phyloP scores from a whole-genome alignment of 2,113 vertebrate species.

The Otus sunia region DNA sequence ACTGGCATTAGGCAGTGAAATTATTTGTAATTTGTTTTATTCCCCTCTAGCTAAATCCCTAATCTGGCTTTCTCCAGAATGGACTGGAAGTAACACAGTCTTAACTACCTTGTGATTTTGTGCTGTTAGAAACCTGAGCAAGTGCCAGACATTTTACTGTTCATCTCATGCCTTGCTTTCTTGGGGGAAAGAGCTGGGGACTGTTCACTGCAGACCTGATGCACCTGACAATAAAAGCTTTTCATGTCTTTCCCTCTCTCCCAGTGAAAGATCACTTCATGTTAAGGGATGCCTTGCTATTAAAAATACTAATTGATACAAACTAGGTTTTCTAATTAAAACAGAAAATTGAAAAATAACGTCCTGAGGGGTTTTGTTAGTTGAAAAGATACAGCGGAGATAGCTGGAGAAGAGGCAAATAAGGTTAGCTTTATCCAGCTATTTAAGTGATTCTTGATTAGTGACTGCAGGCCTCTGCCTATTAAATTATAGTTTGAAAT shows the following conservation, averaged over 20 bases:
- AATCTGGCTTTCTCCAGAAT: background rate
- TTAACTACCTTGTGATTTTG: background rate
- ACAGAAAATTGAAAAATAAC: background rate
- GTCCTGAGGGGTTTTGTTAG: background rate
- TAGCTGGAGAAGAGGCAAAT: background rate
- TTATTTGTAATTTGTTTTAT: background rate
- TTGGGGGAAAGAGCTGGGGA: background rate
- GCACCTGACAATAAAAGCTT: background rate
- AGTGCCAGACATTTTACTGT: background rate
- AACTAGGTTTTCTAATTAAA: background rate
- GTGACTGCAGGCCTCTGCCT: background rate
- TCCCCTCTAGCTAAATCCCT: background rate
- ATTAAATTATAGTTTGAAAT: background rate
- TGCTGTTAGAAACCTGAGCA: background rate
- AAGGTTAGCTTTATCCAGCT: background rate
- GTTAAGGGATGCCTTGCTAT: background rate
- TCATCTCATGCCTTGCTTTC: background rate
- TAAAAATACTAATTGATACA: slow-evolving; percentile 19
- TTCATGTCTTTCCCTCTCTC: background rate
- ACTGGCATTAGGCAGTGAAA: background rate
- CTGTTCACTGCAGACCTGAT: background rate
- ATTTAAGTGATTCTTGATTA: background rate
- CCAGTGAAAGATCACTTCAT: background rate
- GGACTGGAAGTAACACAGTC: background rate
- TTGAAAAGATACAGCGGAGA: background rate